A percentile compares a stretch with the other conserved stretches of the same genome.
Evolutionary conservation across 2,113 vertebrate genomes (phyloP).

Genomic region (Suricata suricatta): DNA sequence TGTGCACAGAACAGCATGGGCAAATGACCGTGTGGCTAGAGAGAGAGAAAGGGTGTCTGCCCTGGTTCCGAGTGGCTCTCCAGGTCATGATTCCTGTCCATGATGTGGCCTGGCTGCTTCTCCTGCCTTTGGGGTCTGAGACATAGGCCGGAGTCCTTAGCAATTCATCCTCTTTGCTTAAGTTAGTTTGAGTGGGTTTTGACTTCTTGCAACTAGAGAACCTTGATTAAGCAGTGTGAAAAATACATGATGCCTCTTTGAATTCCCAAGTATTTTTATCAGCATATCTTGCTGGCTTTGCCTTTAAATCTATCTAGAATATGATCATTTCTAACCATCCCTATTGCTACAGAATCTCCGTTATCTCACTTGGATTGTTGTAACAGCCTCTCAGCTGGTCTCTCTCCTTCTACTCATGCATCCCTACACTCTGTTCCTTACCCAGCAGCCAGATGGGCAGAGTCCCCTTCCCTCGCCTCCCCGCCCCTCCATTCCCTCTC

Average conservation of each 20-base stretch:
- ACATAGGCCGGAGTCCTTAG: not conserved
- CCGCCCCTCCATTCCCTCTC: fast-evolving
- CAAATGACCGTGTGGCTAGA: not conserved
- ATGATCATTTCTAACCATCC: not conserved
- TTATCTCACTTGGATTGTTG: not conserved
- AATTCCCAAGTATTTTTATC: not conserved
- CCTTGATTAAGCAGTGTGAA: not conserved
- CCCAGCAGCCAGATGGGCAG: not conserved
- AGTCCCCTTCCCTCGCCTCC: not conserved
- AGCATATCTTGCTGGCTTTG: not conserved
- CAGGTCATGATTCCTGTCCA: not conserved
- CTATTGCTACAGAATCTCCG: not conserved
- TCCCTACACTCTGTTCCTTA: not conserved
- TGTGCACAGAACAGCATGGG: not conserved
- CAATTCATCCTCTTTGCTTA: not conserved
- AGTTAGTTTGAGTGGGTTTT: not conserved
- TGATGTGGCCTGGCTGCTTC: not conserved
- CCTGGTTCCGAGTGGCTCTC: not conserved
- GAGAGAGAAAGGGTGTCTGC: not conserved
- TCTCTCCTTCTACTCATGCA: not conserved
- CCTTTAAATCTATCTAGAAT: not conserved
- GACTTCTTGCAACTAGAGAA: not conserved
- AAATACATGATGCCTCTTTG: not conserved
- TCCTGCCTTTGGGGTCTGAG: not conserved
- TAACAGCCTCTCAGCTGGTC: not conserved